Conservation (phyloP, 2,888 invertebrate species). For the Pristionchus fissidentatus region DNA sequence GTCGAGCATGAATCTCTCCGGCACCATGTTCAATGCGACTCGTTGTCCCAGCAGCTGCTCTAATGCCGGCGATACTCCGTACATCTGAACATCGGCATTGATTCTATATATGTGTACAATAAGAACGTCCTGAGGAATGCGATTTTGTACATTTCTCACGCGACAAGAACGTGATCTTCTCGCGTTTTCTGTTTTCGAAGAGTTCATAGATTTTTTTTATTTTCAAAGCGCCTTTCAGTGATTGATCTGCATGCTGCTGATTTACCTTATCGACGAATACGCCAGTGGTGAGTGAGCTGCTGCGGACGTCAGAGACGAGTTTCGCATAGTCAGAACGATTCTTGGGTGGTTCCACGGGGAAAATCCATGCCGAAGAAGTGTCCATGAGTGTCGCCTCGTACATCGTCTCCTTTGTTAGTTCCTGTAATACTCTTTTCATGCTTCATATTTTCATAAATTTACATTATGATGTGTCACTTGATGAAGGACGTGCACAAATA, state of each 20-base stretch:
- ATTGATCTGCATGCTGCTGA: too few species aligned
- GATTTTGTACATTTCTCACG: too few species aligned
- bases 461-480: too few species aligned
- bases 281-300: not conserved
- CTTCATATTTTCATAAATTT: too few species aligned
- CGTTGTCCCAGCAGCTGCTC: not conserved
- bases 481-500: too few species aligned
- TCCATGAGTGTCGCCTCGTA: not conserved
- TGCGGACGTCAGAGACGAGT: not conserved
- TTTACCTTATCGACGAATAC: not conserved
- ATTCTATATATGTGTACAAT: not conserved
- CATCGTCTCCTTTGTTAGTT: not conserved
- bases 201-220: too few species aligned
- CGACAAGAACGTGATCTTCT: too few species aligned
- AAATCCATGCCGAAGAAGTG: constrained; percentile 16
- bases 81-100: not conserved
- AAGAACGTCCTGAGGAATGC: too few species aligned
- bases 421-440: too few species aligned
- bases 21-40: not conserved
- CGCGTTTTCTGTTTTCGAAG: too few species aligned
- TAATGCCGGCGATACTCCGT: not conserved
- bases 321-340: not conserved
- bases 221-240: too few species aligned
- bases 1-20: not conserved
- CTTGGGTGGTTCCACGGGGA: constrained; percentile 17